phyloP scores from a whole-genome alignment of 2,888 invertebrate species.

The Ptilodon capucinus region DNA sequence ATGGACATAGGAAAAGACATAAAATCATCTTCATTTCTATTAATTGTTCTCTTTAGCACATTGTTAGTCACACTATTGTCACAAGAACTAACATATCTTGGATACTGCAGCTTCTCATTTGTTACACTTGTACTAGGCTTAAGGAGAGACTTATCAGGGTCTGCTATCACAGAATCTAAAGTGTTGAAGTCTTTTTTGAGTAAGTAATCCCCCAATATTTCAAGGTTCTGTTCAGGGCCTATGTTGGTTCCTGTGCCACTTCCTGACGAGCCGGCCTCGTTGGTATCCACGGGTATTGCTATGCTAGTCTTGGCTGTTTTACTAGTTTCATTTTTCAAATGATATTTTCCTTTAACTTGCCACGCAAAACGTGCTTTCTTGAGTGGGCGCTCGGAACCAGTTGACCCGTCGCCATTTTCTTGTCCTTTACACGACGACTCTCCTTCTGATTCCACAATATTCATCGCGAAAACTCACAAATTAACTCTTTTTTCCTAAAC shows the following conservation, averaged over 20 bases:
- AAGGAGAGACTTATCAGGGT: conserved; percentile 46
- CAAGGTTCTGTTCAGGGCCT: conserved; percentile 62
- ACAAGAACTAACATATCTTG: conserved; percentile 57
- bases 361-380: conserved; percentile 86
- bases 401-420: conserved; percentile 77
- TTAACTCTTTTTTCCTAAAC: conserved; percentile 31
- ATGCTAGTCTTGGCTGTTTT: conserved; percentile 23
- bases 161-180: conserved; percentile 54
- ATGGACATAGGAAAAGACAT: conserved; percentile 43
- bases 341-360: conserved; percentile 86
- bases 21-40: conserved; percentile 30
- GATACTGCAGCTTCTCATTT: conserved; percentile 51
- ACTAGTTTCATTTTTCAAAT: conserved; percentile 74
- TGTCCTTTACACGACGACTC: conserved; percentile 77
- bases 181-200: conserved; percentile 64
- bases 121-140: conserved; percentile 49
- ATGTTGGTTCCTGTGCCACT: conserved; percentile 41
- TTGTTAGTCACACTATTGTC: conserved; percentile 34
- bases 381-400: conserved; percentile 81
- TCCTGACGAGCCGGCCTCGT: conserved; percentile 32
- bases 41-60: conserved; percentile 22
- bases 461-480: conserved; percentile 54
- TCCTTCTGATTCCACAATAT: conserved; percentile 60
- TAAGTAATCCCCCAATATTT: conserved; percentile 65
- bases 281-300: conserved; percentile 23